Evolutionary conservation across 2,888 invertebrate species (phyloP).

Genomic region (Drosophila antonietae): DNA sequence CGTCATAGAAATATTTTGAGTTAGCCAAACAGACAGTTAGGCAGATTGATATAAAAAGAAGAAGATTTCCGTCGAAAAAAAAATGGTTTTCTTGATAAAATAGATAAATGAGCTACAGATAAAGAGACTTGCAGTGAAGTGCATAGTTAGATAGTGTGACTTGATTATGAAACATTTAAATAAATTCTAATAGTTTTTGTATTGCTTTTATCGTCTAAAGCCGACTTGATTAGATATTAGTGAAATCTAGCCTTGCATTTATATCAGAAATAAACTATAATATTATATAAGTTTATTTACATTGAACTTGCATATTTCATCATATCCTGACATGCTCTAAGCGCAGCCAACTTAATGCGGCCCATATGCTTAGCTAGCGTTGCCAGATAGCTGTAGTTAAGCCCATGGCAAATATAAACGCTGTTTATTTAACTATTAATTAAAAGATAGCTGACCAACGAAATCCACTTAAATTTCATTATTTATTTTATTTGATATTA

Average conservation of each 20-base stretch:
- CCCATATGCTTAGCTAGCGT: neutral
- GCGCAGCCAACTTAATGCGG: slow-evolving; percentile 5
- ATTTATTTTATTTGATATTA: slow-evolving; percentile 4
- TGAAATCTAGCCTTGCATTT: neutral
- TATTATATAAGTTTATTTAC: neutral
- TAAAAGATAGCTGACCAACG: neutral
- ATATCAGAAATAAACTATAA: neutral
- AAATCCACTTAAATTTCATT: slow-evolving; percentile 5
- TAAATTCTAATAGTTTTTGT: neutral
- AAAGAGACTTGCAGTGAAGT: neutral
- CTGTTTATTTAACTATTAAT: slow-evolving; percentile 5
- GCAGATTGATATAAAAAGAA: neutral
- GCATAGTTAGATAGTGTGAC: neutral
- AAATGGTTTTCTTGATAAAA: neutral
- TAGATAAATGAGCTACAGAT: neutral
- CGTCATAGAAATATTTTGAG: neutral
- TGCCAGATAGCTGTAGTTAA: neutral
- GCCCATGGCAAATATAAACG: neutral
- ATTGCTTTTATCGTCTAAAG: neutral
- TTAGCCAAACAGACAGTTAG: no score
- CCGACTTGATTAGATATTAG: neutral
- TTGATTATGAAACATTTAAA: neutral
- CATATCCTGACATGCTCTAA: neutral
- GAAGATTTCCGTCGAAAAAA: neutral
- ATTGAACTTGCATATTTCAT: neutral